phyloP scores from a whole-genome alignment of 2,797 vertebrate species.

The Mustela erminea region DNA sequence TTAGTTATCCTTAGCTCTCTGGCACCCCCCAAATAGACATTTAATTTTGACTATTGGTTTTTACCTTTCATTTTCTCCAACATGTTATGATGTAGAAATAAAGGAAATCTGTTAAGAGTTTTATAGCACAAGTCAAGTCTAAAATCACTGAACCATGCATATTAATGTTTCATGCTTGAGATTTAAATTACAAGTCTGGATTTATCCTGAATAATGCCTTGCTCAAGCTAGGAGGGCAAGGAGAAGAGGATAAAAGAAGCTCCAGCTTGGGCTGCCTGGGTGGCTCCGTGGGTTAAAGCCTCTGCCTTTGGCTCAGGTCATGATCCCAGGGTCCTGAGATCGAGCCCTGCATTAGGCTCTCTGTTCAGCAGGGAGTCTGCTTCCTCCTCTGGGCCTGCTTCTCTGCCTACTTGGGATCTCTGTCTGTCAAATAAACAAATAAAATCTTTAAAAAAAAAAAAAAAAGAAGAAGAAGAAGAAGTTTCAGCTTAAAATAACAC shows the following conservation, averaged over 20 bases:
- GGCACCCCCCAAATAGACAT: not conserved
- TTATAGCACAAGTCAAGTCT: not conserved
- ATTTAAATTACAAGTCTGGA: not conserved
- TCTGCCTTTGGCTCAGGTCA: too few species aligned
- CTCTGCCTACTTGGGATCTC: too few species aligned
- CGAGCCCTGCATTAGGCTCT: too few species aligned
- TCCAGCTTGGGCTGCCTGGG: not conserved
- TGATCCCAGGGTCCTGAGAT: too few species aligned
- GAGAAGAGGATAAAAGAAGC: not conserved
- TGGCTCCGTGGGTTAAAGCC: too few species aligned
- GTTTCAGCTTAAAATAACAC: not conserved
- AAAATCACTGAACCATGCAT: not conserved
- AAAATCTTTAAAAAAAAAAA: too few species aligned
- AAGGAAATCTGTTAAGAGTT: not conserved
- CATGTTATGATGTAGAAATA: not conserved
- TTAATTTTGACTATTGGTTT: constrained; percentile 30
- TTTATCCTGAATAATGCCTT: not conserved
- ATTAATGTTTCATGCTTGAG: not conserved
- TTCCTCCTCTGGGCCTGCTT: too few species aligned
- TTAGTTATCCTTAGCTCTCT: not conserved
- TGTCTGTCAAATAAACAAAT: too few species aligned
- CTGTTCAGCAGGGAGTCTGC: too few species aligned
- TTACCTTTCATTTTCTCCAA: not conserved
- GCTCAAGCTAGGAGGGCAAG: not conserved
- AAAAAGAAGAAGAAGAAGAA: not conserved